Conservation (phyloP, 2,113 vertebrate genomes). For the Oryzias javanicus region DNA sequence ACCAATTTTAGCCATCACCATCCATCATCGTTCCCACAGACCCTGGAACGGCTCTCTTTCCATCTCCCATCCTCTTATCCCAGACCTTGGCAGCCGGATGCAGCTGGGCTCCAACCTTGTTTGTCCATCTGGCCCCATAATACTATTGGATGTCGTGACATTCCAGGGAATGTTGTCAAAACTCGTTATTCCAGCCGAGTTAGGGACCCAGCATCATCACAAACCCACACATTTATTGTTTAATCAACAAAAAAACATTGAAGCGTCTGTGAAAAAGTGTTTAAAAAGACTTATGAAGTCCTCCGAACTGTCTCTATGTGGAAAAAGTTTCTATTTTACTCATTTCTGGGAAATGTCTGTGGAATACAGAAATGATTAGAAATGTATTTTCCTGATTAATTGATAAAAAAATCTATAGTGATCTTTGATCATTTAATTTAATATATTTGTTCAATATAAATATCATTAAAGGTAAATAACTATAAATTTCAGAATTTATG, state of each 20-base stretch:
- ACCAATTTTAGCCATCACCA: slow-evolving; percentile 40
- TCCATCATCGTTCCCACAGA: slow-evolving; percentile 50
- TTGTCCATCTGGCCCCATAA: slow-evolving; percentile 38
- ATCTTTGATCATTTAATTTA: too few species aligned
- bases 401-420: too few species aligned
- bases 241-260: too few species aligned
- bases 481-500: too few species aligned
- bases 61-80: slow-evolving; percentile 10
- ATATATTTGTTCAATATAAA: too few species aligned
- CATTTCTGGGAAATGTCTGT: too few species aligned
- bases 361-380: too few species aligned
- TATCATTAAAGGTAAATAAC: too few species aligned
- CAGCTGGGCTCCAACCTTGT: slow-evolving; percentile 13
- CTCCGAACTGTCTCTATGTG: too few species aligned
- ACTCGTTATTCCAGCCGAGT: slow-evolving; percentile 6
- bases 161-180: slow-evolving; percentile 22
- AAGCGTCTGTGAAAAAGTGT: background rate
- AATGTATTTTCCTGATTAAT: too few species aligned
- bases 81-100: slow-evolving; percentile 32
- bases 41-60: slow-evolving; percentile 22
- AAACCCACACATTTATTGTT: background rate
- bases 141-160: slow-evolving; percentile 9
- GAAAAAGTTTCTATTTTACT: too few species aligned
- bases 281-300: background rate
- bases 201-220: slow-evolving; percentile 1